These are phyloP conservation scores for Paramisgurnus dabryanus DNA, from an alignment of 2,113 vertebrate species.

Conservation along the genomic window DNA sequence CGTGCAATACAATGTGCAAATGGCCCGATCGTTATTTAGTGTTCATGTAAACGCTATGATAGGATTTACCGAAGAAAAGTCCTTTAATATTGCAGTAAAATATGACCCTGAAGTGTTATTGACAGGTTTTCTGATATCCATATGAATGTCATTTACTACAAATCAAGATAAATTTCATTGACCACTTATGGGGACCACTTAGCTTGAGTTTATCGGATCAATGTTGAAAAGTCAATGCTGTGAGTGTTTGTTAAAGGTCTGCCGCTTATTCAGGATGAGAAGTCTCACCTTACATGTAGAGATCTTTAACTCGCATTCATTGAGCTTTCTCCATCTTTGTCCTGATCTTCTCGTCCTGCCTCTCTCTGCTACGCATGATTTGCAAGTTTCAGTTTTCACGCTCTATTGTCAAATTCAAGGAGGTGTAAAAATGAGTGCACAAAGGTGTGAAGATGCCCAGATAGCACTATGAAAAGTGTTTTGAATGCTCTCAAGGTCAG, in stretches of 20 bases:
- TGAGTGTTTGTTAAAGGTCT: not conserved
- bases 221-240: constrained; percentile 3
- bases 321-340: not conserved
- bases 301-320: constrained; percentile 2
- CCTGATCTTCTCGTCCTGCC: constrained; percentile 4
- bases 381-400: constrained; percentile 23
- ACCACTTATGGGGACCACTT: not conserved
- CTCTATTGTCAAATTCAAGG: constrained; percentile 37
- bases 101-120: not conserved
- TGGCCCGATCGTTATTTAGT: too few relatives aligned
- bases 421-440: constrained; percentile 32
- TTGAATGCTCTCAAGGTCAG: constrained; percentile 20
- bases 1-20: too few relatives aligned
- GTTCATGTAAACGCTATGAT: too few relatives aligned
- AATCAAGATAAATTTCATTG: not conserved
- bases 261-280: not conserved
- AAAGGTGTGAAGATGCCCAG: constrained; percentile 33
- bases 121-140: not conserved
- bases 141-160: not conserved
- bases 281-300: constrained; percentile 51
- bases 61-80: too few relatives aligned
- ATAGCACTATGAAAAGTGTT: constrained; percentile 24
- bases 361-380: not conserved
- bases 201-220: constrained; percentile 5
- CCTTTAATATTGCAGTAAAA: not conserved